phyloP scores from a whole-genome alignment of 2,797 vertebrate species.

The Poeciliopsis presidionis region DNA sequence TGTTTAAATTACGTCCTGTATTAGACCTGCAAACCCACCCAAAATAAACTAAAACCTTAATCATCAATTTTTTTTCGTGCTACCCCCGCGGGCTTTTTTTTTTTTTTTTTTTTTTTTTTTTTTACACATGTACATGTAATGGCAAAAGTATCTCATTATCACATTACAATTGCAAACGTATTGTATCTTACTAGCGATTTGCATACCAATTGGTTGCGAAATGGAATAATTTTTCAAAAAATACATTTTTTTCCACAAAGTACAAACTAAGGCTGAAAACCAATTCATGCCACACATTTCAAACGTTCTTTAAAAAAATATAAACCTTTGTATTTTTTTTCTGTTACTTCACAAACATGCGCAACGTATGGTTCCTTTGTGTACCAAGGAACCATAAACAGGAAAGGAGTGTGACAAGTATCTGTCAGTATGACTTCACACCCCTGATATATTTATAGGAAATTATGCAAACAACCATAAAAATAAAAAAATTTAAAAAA shows the following conservation, averaged over 20 bases:
- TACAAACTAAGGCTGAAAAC: neutral
- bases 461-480: neutral
- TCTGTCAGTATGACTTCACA: no score
- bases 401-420: no score
- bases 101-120: neutral
- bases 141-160: neutral
- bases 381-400: no score
- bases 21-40: no score
- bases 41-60: no score
- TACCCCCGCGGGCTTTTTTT: no score
- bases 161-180: neutral
- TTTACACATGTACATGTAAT: neutral
- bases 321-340: no score
- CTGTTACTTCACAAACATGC: no score
- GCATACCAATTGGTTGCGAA: neutral
- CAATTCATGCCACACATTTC: neutral
- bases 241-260: neutral
- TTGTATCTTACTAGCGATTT: neutral
- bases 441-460: neutral
- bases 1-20: no score
- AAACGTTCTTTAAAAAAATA: neutral
- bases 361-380: no score
- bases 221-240: neutral
- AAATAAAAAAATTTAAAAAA: neutral
- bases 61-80: no score